Conservation (phyloP, 2,888 invertebrate genomes). For the Hemistola chrysoprasaria region DNA sequence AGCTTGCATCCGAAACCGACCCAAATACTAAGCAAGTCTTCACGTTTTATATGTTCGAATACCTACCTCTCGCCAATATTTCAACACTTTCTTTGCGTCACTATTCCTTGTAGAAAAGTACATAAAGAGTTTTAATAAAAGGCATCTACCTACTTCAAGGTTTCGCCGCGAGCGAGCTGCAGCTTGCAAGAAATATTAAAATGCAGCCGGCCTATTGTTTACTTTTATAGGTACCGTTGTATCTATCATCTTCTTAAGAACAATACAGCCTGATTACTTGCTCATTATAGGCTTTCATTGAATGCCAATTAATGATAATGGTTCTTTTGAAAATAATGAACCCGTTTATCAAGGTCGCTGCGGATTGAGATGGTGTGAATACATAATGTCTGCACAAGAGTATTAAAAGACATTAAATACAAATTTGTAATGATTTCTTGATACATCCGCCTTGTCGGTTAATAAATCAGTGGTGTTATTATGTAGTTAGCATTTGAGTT, state of each 20-base stretch:
- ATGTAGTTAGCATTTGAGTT: too few relatives aligned
- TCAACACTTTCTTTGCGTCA: conserved; percentile 25
- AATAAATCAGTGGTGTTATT: too few relatives aligned
- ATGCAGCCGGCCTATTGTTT: conserved; percentile 31
- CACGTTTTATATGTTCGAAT: conserved; percentile 37
- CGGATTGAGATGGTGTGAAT: not conserved
- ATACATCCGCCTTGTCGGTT: too few relatives aligned
- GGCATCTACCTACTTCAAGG: conserved; percentile 12
- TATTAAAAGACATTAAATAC: not conserved
- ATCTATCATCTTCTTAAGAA: conserved; percentile 32
- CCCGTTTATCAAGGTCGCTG: conserved; percentile 8
- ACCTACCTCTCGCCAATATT: conserved; percentile 36
- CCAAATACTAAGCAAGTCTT: conserved; percentile 50
- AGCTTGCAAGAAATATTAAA: conserved; percentile 18
- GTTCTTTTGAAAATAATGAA: conserved; percentile 22
- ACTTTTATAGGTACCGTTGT: conserved; percentile 21
- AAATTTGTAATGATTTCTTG: too few relatives aligned
- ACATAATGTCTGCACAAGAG: conserved; percentile 7
- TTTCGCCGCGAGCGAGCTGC: conserved; percentile 10
- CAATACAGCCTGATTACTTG: conserved; percentile 30
- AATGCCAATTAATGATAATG: conserved; percentile 22
- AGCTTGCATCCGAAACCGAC: conserved; percentile 60
- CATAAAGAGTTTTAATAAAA: conserved; percentile 3
- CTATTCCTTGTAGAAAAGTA: conserved; percentile 11
- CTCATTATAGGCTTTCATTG: conserved; percentile 31